phyloP scores from a whole-genome alignment of 1,140 invertebrate species.

The Steinernema feltiae region DNA sequence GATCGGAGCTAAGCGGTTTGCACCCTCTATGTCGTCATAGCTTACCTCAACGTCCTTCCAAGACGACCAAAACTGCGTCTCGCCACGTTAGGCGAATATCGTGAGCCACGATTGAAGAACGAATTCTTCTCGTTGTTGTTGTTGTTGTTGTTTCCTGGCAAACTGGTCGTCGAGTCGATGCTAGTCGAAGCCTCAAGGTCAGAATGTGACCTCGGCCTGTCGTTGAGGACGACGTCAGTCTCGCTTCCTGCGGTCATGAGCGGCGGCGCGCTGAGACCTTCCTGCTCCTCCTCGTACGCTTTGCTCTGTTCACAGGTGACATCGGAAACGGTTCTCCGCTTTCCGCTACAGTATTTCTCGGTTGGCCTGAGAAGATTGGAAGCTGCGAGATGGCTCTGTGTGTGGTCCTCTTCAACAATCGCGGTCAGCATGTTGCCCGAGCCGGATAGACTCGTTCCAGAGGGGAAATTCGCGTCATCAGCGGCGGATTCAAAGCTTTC shows the following conservation, averaged over 20 bases:
- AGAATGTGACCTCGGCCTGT: slow-evolving; percentile 30
- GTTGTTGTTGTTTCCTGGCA: slow-evolving; percentile 20
- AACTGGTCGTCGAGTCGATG: slow-evolving; percentile 23
- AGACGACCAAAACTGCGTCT: slow-evolving; percentile 52
- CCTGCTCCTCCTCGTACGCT: slow-evolving; percentile 12
- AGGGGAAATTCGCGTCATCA: not conserved
- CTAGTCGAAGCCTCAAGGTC: slow-evolving; percentile 30
- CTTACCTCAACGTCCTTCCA: slow-evolving; percentile 51
- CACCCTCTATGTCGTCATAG: not conserved
- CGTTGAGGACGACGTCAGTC: not conserved
- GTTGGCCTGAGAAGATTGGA: slow-evolving; percentile 16
- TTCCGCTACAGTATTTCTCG: slow-evolving; percentile 17
- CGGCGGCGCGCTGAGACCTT: not conserved
- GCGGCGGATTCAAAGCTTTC: slow-evolving; percentile 1
- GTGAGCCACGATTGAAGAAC: slow-evolving; percentile 17
- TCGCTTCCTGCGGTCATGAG: not conserved
- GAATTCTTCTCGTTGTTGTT: not conserved
- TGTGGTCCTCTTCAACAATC: slow-evolving; percentile 37
- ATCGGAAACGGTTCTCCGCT: slow-evolving; percentile 43
- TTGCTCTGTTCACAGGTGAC: slow-evolving; percentile 38
- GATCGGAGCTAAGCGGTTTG: not conserved
- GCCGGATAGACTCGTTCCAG: slow-evolving; percentile 21
- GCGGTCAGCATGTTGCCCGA: slow-evolving; percentile 33
- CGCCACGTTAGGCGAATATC: slow-evolving; percentile 53
- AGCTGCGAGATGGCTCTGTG: not conserved